Evolutionary conservation across 2,888 invertebrate genomes (phyloP), one percentile per base, ranked within the genome.

Genomic region (Scelioninae gen. 1): DNA sequence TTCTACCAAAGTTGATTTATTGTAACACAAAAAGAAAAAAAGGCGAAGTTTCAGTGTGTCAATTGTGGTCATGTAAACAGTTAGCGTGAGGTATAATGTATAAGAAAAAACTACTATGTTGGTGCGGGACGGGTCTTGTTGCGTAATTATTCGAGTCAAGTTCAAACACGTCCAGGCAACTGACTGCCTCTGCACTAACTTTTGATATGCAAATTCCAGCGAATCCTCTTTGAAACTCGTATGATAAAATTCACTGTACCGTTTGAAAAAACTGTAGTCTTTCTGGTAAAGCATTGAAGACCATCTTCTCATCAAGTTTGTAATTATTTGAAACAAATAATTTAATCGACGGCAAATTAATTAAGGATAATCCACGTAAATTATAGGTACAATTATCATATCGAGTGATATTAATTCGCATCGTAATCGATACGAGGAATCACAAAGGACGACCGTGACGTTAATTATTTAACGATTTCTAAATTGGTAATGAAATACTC

Each of bases 81-180:
- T 47, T 47, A 47, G 45, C 45, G 43, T n/a, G 45, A 47, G 15
- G 45, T 47, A 47, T 47, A 47, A 47, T 47, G 45, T 55, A 45
- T 15, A 13, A 32, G 43, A 56, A 78, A 58, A 65, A 72, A 75
- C 11, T 43, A 53, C 38, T 38, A 38, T 40, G 76, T 23, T 23
- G 23, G 23, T 23, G 23, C 23, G 23, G 23, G 23, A 23, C 2
- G 23, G 1, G 23, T 72, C 63, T 75, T 80, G 77, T 34, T 8
- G 66, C 66, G 83, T 85, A 85, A 85, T 86, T 83, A 80, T 68
- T 63, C 63, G 63, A 82, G 85, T 69, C 83, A 80, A 80, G 78
- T 83, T 86, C 78, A 85, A 74, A 82, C 81, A 71, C 58, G 32
- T 76, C 56, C 56, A 72, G 58, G 71, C 71, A 74, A 68, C 74